These are phyloP conservation scores for Sinohyriopsis cumingii DNA, from an alignment of 2,888 invertebrate genomes.

Conservation along the genomic window DNA sequence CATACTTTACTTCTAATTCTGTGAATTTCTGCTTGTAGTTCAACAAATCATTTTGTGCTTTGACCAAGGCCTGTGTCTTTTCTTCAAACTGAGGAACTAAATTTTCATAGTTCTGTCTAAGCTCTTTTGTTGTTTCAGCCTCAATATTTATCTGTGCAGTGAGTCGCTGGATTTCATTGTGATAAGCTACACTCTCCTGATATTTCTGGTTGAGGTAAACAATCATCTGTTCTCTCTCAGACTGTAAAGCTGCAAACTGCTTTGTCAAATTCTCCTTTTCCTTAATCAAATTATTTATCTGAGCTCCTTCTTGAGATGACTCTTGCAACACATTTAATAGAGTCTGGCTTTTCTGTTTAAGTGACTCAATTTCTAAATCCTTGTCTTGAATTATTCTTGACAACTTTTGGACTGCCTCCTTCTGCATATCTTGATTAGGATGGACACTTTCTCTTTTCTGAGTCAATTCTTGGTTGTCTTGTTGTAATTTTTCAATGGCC, in stretches of 20 bases:
- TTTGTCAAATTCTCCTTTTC: constrained; percentile 69
- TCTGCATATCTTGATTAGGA: constrained; percentile 67
- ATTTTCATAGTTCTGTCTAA: constrained; percentile 62
- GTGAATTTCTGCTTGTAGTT: constrained; percentile 65
- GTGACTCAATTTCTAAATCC: constrained; percentile 72
- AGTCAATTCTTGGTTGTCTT: constrained; percentile 64
- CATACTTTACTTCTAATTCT: constrained; percentile 67
- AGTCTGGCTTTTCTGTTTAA: constrained; percentile 70
- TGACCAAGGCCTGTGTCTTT: constrained; percentile 68
- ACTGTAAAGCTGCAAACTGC: constrained; percentile 78
- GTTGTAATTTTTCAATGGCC: constrained; percentile 69
- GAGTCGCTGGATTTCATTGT: constrained; percentile 87
- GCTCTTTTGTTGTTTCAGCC: constrained; percentile 53
- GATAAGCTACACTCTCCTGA: constrained; percentile 87
- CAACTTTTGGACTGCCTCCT: constrained; percentile 71
- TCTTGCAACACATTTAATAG: constrained; percentile 69
- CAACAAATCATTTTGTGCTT: constrained; percentile 70
- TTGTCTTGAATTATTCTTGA: constrained; percentile 71
- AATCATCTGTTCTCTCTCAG: constrained; percentile 72
- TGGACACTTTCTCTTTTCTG: constrained; percentile 65
- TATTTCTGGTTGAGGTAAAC: constrained; percentile 83
- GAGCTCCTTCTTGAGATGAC: constrained; percentile 42
- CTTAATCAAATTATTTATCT: constrained; percentile 52
- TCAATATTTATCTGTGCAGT: constrained; percentile 52
- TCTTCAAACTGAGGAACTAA: constrained; percentile 71